phyloP scores from a whole-genome alignment of 2,888 invertebrate species.

The Vandiemenella viatica region DNA sequence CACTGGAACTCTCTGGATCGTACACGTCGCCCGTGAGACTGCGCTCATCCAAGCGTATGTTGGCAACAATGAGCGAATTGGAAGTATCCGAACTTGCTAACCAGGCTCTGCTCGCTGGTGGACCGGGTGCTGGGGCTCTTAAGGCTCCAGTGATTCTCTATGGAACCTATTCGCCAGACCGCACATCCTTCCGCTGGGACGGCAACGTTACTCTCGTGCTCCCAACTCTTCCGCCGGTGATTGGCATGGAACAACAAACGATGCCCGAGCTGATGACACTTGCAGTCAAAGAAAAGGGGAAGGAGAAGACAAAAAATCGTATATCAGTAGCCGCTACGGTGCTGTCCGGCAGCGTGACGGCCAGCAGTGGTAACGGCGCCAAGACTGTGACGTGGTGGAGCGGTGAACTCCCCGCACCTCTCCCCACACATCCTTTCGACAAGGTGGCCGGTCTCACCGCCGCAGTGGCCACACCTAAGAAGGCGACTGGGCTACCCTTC shows the following conservation, averaged over 20 bases:
- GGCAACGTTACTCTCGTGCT: constrained; percentile 8
- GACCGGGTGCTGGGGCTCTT: not conserved
- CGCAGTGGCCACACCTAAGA: not conserved
- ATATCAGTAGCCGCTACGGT: not conserved
- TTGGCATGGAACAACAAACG: constrained; percentile 4
- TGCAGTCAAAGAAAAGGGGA: not conserved
- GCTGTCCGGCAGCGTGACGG: constrained; percentile 1
- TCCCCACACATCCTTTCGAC: not conserved
- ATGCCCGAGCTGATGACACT: not conserved
- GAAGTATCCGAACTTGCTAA: not conserved
- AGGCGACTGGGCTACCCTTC: not conserved
- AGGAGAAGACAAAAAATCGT: too few relatives aligned
- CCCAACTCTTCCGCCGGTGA: not conserved
- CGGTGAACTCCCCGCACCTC: constrained; percentile 3
- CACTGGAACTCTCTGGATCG: not conserved
- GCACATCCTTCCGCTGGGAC: constrained; percentile 6
- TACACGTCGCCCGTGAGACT: not conserved
- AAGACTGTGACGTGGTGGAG: constrained; percentile 6
- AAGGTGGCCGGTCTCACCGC: not conserved
- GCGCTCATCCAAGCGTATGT: not conserved
- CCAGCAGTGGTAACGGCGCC: constrained; percentile 1
- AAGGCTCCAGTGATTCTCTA: constrained; percentile 8
- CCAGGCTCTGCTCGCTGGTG: not conserved
- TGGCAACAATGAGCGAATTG: too few relatives aligned
- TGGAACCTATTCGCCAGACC: constrained; percentile 3